A percentile compares a stretch with the other conserved stretches of the same genome.
Conservation (phyloP, 30 jellyfish, hydroid and myxozoan species). For the Aurelia aurita region DNA sequence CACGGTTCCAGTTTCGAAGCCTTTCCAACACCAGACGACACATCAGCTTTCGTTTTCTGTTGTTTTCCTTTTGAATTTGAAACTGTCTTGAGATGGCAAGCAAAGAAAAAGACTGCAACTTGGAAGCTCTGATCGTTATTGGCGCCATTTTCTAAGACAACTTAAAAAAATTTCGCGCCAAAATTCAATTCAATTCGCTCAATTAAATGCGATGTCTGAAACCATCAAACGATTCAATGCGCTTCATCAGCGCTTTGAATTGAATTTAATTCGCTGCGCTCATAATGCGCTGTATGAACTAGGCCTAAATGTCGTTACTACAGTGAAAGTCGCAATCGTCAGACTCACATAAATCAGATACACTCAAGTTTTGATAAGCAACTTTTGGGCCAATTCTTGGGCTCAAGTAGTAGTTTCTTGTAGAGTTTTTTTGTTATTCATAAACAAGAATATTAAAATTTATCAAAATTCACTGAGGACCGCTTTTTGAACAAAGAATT, state of each 20-base stretch:
- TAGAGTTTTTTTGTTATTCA: too few relatives aligned
- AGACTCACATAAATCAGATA: too few relatives aligned
- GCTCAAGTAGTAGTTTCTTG: too few relatives aligned
- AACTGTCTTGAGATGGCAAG: constrained; percentile 23
- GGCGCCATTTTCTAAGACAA: constrained; percentile 3
- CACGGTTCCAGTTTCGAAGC: constrained; percentile 31
- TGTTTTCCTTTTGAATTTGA: background rate
- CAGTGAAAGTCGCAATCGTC: too few relatives aligned
- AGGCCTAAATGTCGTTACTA: too few relatives aligned
- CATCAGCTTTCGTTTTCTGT: constrained; percentile 25
- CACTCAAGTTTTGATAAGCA: too few relatives aligned
- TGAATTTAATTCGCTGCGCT: constrained; percentile 3
- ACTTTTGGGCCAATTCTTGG: too few relatives aligned
- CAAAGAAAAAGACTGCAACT: too few relatives aligned
- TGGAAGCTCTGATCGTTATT: background rate
- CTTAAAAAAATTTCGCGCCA: constrained; percentile 4
- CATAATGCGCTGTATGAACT: constrained; percentile 10
- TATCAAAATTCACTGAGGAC: too few relatives aligned
- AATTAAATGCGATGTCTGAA: constrained; percentile 32
- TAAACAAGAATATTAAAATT: too few relatives aligned
- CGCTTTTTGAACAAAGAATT: too few relatives aligned
- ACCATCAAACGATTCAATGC: constrained; percentile 8
- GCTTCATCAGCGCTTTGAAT: constrained; percentile 1
- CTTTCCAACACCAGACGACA: constrained; percentile 19
- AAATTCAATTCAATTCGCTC: constrained; percentile 34